A percentile compares a stretch with the other conserved stretches of the same genome.
Evolutionary conservation across 2,113 vertebrate genomes (phyloP).

Genomic region (Leucopsar rothschildi): DNA sequence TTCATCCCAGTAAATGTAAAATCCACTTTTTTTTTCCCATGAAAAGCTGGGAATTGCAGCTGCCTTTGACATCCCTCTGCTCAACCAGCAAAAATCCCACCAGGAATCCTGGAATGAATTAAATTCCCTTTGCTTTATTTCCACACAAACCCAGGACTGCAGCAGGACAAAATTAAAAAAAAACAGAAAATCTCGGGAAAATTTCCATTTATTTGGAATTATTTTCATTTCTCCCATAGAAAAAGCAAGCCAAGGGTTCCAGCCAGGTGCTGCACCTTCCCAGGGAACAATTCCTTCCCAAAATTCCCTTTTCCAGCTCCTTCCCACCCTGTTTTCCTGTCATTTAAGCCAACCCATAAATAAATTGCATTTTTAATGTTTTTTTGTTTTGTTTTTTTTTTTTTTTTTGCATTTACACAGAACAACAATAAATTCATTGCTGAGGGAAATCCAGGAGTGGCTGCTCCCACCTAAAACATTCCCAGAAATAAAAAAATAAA

Average conservation of each 20-base stretch:
- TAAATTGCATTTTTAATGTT: neutral
- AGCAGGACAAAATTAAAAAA: neutral
- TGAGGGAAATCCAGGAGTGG: accelerated
- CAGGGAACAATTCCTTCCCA: neutral
- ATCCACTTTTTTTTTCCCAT: neutral
- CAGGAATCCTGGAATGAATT: neutral
- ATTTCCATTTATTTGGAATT: accelerated
- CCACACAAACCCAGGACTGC: accelerated
- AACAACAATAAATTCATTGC: accelerated
- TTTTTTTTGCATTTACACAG: accelerated
- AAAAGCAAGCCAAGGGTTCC: neutral
- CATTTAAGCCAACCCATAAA: neutral
- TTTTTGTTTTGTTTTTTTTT: neutral
- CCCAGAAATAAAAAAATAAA: neutral
- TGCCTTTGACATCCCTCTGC: neutral
- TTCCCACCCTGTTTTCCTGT: accelerated
- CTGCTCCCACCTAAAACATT: neutral
- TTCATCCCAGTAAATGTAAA: neutral
- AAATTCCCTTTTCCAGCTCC: neutral
- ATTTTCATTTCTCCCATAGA: neutral
- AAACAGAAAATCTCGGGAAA: neutral
- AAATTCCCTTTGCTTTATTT: accelerated
- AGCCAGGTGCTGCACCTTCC: neutral
- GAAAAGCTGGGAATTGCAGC: neutral
- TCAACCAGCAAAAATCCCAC: neutral